Conservation (phyloP, 2,888 invertebrate genomes). For the Mayetiola destructor region DNA sequence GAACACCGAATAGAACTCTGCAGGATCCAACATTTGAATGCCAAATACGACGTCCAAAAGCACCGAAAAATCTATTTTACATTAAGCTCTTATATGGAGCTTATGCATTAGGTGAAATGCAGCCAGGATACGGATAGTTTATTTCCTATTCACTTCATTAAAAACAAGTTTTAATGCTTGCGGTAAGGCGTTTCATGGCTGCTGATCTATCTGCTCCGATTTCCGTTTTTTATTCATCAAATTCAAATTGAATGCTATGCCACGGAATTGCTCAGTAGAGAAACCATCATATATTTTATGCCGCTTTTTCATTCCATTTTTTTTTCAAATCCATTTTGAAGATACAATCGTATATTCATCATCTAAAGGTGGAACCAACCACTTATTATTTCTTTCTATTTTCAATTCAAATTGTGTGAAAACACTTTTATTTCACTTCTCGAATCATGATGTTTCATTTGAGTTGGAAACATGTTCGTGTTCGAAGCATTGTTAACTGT, state of each 20-base stretch:
- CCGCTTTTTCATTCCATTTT: not conserved
- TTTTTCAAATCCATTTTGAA: not conserved
- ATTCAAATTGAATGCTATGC: not conserved
- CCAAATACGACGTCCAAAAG: too few species aligned
- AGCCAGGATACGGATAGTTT: not conserved
- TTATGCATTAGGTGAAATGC: too few species aligned
- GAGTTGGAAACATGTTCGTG: not conserved
- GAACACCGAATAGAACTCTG: too few species aligned
- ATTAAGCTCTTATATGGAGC: too few species aligned
- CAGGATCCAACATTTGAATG: too few species aligned
- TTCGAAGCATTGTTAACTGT: too few species aligned
- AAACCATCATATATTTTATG: not conserved
- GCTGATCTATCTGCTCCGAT: not conserved
- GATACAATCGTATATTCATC: not conserved
- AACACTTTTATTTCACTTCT: not conserved
- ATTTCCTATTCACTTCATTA: conserved; percentile 11
- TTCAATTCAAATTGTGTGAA: conserved; percentile 2
- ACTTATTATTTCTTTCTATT: too few species aligned
- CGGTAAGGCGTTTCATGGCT: not conserved
- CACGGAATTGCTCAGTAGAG: too few species aligned
- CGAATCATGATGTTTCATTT: not conserved
- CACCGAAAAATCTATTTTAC: too few species aligned
- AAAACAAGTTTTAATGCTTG: not conserved
- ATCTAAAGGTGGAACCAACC: not conserved
- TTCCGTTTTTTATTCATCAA: not conserved